Evolutionary conservation across 1,140 invertebrate genomes (phyloP).

Genomic region (Drosophila kohkoa): DNA sequence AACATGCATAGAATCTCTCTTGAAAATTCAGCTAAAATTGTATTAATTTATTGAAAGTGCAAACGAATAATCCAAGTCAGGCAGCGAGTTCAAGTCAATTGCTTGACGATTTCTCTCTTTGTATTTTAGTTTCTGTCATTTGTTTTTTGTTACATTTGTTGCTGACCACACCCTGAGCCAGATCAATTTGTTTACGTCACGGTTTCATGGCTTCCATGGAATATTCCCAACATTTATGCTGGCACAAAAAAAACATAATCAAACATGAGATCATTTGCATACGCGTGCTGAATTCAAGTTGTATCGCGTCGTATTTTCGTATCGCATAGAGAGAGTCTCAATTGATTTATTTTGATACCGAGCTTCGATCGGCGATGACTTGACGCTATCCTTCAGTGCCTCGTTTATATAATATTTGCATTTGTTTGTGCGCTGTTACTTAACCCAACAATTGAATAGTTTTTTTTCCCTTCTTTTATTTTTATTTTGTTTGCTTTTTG

Average conservation of each 20-base stretch:
- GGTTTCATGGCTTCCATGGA: slow-evolving; percentile 55
- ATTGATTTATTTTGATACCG: slow-evolving; percentile 61
- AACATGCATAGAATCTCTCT: slow-evolving; percentile 2
- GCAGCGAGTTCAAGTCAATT: slow-evolving; percentile 6
- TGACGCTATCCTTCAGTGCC: slow-evolving; percentile 21
- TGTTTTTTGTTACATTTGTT: slow-evolving; percentile 13
- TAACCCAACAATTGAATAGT: not conserved
- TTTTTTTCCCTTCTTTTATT: not conserved
- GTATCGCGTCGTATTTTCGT: slow-evolving; percentile 29
- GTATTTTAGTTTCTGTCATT: not conserved
- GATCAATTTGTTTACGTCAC: slow-evolving; percentile 66
- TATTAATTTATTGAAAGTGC: slow-evolving; percentile 2
- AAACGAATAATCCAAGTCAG: slow-evolving; percentile 2
- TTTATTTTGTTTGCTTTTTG: not conserved
- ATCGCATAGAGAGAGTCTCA: slow-evolving; percentile 24
- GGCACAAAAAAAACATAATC: slow-evolving; percentile 33
- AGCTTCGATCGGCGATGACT: slow-evolving; percentile 16
- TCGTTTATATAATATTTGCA: slow-evolving; percentile 32
- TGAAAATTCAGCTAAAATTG: slow-evolving; percentile 5
- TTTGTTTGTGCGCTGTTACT: slow-evolving; percentile 9
- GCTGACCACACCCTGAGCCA: slow-evolving; percentile 32
- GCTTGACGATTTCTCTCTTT: slow-evolving; percentile 8
- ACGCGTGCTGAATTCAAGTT: slow-evolving; percentile 30
- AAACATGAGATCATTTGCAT: slow-evolving; percentile 72
- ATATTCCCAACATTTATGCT: slow-evolving; percentile 75